phyloP scores from a whole-genome alignment of 2,797 vertebrate species.

The Lithobates pipiens region DNA sequence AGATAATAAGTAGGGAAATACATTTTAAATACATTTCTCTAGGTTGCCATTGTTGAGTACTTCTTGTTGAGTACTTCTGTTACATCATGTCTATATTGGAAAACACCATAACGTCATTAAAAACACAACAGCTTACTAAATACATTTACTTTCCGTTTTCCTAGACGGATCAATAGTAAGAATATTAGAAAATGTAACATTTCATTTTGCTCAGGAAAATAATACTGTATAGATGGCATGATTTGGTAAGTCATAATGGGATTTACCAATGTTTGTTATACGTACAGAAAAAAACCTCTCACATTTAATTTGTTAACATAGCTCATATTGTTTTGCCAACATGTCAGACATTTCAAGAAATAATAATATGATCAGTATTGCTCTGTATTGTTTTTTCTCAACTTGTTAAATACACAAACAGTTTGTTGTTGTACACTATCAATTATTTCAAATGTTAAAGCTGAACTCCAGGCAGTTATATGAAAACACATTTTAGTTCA shows the following conservation, averaged over 20 bases:
- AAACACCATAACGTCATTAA: slow-evolving; percentile 24
- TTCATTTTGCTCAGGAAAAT: slow-evolving; percentile 3
- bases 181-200: slow-evolving; percentile 42
- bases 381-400: too few species aligned
- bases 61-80: background rate
- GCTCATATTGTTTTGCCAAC: background rate
- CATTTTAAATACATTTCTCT: too few species aligned
- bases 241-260: slow-evolving; percentile 1
- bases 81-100: slow-evolving; percentile 23
- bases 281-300: background rate
- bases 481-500: too few species aligned
- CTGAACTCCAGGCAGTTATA: too few species aligned
- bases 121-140: slow-evolving; percentile 5
- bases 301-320: slow-evolving; percentile 3
- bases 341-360: background rate
- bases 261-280: slow-evolving; percentile 9
- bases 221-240: slow-evolving; percentile 6
- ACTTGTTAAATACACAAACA: too few species aligned
- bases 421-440: too few species aligned
- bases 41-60: background rate
- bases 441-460: too few species aligned
- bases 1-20: too few species aligned
- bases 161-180: slow-evolving; percentile 48
- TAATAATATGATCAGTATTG: too few species aligned
- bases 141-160: slow-evolving; percentile 29